A percentile compares a stretch with the other conserved stretches of the same genome.
Evolutionary conservation across 2,797 vertebrate species (phyloP).

Genomic region (Catostomus latipinnis): DNA sequence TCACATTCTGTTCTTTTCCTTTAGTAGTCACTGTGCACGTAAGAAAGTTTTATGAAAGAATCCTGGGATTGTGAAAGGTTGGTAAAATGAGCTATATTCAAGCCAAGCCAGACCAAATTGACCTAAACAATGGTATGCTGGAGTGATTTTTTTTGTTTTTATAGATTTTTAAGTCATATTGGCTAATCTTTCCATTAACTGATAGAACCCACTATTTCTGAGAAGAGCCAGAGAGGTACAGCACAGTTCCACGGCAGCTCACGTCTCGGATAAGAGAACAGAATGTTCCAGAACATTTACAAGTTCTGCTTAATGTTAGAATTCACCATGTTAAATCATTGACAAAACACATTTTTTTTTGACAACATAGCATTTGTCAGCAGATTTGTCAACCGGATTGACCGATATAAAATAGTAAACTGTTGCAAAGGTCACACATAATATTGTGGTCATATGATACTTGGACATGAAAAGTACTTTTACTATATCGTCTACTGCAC

Average conservation of each 20-base stretch:
- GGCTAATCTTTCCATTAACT: background rate
- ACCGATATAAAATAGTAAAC: background rate
- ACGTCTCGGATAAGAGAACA: slow-evolving; percentile 18
- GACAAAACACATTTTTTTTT: background rate
- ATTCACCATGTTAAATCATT: background rate
- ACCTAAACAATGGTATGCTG: background rate
- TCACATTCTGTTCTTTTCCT: background rate
- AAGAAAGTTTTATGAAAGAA: background rate
- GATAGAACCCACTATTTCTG: background rate
- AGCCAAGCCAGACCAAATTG: background rate
- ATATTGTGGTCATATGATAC: background rate
- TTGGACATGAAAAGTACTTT: background rate
- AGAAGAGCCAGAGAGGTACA: background rate
- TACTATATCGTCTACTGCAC: background rate
- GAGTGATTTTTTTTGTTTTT: background rate
- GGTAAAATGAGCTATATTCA: background rate
- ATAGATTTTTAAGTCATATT: background rate
- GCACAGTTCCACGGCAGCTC: background rate
- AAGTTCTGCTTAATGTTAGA: slow-evolving; percentile 2
- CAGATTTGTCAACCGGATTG: background rate
- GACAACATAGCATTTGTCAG: background rate
- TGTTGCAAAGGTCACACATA: background rate
- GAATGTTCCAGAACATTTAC: background rate
- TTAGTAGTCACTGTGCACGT: background rate
- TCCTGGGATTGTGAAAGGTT: background rate